Percentiles rank a stretch among this genome's conserved stretches.
Evolutionary conservation across 2,888 invertebrate species (phyloP).

Genomic region (Hoplodrina blanda): DNA sequence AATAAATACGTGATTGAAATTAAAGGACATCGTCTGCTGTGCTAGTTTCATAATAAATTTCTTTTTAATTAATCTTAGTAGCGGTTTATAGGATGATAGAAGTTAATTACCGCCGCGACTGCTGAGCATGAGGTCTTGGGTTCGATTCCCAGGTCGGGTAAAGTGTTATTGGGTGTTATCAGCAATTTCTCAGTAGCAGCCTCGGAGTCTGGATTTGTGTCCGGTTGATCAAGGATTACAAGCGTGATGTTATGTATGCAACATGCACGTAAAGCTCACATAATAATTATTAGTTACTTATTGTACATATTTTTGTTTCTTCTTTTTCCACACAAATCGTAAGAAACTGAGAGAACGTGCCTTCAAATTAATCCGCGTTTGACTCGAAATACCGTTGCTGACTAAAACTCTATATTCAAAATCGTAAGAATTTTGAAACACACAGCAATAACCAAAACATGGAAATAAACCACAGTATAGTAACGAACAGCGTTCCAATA

Average conservation of each 20-base stretch:
- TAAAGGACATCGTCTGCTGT: conserved; percentile 10
- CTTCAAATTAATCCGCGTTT: conserved; percentile 25
- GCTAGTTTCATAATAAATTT: neutral
- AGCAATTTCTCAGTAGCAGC: too few relatives aligned
- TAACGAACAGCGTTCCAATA: conserved; percentile 28
- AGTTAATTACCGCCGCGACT: too few relatives aligned
- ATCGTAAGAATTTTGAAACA: conserved; percentile 38
- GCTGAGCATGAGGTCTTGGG: too few relatives aligned
- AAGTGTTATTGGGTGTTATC: too few relatives aligned
- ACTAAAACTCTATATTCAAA: conserved; percentile 36
- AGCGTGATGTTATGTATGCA: too few relatives aligned
- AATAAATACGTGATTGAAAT: conserved; percentile 33
- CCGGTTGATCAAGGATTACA: too few relatives aligned
- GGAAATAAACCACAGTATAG: conserved; percentile 30
- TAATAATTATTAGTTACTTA: too few relatives aligned
- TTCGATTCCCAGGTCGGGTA: too few relatives aligned
- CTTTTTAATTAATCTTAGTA: neutral
- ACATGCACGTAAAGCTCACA: too few relatives aligned
- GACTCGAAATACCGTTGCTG: conserved; percentile 23
- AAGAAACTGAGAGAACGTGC: conserved; percentile 28
- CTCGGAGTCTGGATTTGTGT: too few relatives aligned
- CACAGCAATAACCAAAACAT: conserved; percentile 42
- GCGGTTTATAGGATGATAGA: too few relatives aligned
- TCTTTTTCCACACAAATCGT: neutral
- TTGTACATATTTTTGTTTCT: neutral